phyloP scores from a whole-genome alignment of 2,888 invertebrate species.

The Polymixis flavicincta region DNA sequence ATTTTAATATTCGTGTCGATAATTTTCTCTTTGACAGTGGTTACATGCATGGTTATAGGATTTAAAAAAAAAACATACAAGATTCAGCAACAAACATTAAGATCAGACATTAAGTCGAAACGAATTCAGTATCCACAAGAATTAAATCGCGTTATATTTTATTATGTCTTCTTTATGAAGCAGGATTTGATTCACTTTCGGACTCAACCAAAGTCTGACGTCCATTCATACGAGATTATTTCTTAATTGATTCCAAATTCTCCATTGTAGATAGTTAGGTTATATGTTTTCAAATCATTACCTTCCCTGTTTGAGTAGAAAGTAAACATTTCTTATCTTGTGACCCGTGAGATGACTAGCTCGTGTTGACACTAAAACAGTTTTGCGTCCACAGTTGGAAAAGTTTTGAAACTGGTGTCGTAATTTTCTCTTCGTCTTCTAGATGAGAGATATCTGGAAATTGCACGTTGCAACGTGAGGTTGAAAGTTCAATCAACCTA shows the following conservation, averaged over 20 bases:
- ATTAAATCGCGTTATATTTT: neutral
- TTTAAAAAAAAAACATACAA: neutral
- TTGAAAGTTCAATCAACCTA: slow-evolving; percentile 25
- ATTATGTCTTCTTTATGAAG: neutral
- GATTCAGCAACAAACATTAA: neutral
- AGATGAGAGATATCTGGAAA: slow-evolving; percentile 17
- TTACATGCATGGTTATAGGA: neutral
- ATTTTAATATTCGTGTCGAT: too few species aligned
- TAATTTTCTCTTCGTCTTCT: slow-evolving; percentile 24
- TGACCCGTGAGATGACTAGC: neutral
- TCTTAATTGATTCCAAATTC: slow-evolving; percentile 2
- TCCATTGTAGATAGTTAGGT: neutral
- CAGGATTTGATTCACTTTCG: neutral
- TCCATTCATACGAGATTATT: neutral
- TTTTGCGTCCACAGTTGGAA: slow-evolving; percentile 18
- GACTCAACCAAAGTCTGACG: neutral
- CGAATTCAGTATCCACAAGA: neutral
- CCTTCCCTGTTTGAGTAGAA: neutral
- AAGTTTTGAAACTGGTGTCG: slow-evolving; percentile 9
- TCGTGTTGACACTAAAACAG: slow-evolving; percentile 17
- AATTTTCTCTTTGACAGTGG: too few species aligned
- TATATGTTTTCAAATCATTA: slow-evolving; percentile 1
- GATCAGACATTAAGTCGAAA: neutral
- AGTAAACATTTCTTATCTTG: slow-evolving; percentile 7
- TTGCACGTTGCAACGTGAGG: neutral